Evolutionary conservation across 2,113 vertebrate species (phyloP), one percentile per base, ranked within the genome.

Genomic region (Vidua macroura): DNA sequence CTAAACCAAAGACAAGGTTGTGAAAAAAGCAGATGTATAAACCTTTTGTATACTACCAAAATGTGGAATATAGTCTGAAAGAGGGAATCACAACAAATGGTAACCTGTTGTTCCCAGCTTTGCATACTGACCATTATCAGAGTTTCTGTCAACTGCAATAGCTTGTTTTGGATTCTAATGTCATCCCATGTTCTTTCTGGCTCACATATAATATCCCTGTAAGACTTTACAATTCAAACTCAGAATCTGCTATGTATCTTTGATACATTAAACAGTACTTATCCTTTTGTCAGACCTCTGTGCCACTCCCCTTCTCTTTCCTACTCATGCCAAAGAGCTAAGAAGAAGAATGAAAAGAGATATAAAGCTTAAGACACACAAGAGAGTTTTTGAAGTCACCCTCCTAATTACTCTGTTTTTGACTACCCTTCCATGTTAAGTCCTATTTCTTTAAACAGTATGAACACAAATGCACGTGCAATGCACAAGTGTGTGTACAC

Each of bases 341-440:
- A 62, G 85, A 64, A 63, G 12, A 79, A 73, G 20, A 90, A 77
- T 25, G 44, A 83, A 85, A 91, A 80, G 2, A 66, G 22, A 33
- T 39, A 60, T 46, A 58, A 80, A 75, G 49, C 49, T 82, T 60
- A 75, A 91, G 55, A 80, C 20, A 83, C 11, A 23, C 22, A 25
- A 46, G 22, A 62, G 27, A 81, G 56, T 19, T 93, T 64, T 48
- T 92, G 25, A 94, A 81, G 64, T 72, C 33, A 60, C 13, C 7
- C 39, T 78, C n/a, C 41, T 88, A 70, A 88, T 77, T 63, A 76
- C 51, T 89, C 62, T n/a, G 19, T 46, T 92, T 95, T 92, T 89
- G 41, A 88, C 53, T 83, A 49, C 27, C 43, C 46, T 37, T 88
- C 17, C n/a, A 64, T 21, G 20, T 49, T 56, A 80, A 90, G 59